These are phyloP conservation scores for Noturus placidus DNA, from an alignment of 2,113 vertebrate genomes.

Conservation along the genomic window DNA sequence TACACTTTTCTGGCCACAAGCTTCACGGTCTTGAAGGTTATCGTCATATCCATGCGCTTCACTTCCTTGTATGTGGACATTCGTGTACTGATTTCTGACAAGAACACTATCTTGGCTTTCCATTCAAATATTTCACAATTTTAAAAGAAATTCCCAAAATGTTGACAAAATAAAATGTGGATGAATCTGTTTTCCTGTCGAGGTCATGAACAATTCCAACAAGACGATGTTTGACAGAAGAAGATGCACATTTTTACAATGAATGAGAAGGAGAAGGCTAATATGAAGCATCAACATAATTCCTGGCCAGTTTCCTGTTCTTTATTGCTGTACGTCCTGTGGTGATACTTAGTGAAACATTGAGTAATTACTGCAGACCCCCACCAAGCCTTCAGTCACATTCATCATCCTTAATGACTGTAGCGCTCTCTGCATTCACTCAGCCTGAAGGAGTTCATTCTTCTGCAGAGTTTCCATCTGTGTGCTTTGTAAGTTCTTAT, in stretches of 20 bases:
- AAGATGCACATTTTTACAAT: neutral
- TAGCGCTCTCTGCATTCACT: neutral
- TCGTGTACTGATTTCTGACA: no score
- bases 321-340: constrained; percentile 7
- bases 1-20: no score
- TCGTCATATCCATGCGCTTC: neutral
- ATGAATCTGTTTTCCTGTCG: no score
- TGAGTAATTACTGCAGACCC: neutral
- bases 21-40: no score
- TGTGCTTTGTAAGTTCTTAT: neutral
- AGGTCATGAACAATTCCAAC: no score
- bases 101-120: no score
- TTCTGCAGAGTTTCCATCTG: neutral
- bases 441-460: neutral
- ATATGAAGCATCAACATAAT: constrained; percentile 17
- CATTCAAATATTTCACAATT: no score
- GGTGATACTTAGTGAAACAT: neutral
- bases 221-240: neutral
- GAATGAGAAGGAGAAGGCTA: neutral
- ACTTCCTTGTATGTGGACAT: neutral
- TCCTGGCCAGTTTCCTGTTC: constrained; percentile 20
- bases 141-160: no score
- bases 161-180: no score
- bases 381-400: constrained; percentile 17
- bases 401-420: neutral